These are phyloP conservation scores for Trisateles emortualis DNA, from an alignment of 2,888 invertebrate genomes.

Conservation along the genomic window DNA sequence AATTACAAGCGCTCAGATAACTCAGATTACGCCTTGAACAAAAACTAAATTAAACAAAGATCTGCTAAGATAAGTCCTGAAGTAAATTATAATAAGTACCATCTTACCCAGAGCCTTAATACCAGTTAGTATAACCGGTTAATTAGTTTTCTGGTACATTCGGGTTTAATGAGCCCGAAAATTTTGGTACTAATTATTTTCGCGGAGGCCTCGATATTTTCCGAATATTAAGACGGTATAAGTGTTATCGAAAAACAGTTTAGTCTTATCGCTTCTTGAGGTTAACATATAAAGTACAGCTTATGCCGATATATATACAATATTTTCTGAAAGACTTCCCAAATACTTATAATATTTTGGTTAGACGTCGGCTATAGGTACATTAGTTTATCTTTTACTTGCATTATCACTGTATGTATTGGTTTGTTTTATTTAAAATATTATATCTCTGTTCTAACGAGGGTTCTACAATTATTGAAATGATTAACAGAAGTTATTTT, in stretches of 20 bases:
- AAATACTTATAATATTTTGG: too few relatives aligned
- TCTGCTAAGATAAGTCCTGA: constrained; percentile 7
- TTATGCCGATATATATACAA: constrained; percentile 7
- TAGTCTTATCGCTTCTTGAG: constrained; percentile 4
- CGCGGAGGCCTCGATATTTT: constrained; percentile 7
- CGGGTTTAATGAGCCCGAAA: constrained; percentile 18
- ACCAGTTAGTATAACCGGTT: constrained; percentile 10
- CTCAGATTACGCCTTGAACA: not conserved
- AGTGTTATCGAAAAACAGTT: constrained; percentile 11
- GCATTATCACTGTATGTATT: too few relatives aligned
- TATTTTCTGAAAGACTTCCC: not conserved
- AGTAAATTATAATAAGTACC: constrained; percentile 15
- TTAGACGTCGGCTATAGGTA: too few relatives aligned
- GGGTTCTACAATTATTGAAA: too few relatives aligned
- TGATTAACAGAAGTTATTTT: too few relatives aligned
- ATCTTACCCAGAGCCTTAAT: constrained; percentile 8
- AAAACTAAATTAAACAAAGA: constrained; percentile 10
- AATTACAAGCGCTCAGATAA: not conserved
- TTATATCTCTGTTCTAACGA: too few relatives aligned
- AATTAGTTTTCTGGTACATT: constrained; percentile 28
- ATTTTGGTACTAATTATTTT: constrained; percentile 22
- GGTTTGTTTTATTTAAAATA: too few relatives aligned
- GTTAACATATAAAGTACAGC: constrained; percentile 10
- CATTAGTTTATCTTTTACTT: too few relatives aligned
- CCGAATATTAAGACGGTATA: constrained; percentile 14